Percentiles rank a stretch among this genome's conserved stretches.
phyloP scores from a whole-genome alignment of 2,888 invertebrate species.

The Endomychus coccineus region DNA sequence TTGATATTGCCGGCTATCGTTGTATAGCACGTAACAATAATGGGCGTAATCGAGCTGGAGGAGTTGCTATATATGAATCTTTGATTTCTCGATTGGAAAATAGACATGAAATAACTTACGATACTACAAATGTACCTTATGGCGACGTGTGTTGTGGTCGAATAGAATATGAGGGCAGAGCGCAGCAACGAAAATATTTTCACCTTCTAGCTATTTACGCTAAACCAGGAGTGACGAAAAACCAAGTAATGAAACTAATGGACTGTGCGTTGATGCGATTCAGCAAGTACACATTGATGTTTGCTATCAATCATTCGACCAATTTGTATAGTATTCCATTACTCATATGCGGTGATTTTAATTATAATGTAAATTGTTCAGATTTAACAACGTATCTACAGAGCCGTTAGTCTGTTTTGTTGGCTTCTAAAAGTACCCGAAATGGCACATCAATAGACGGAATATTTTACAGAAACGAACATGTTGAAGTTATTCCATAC shows the following conservation, averaged over 20 bases:
- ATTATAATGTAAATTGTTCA: conserved; percentile 1
- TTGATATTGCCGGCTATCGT: conserved; percentile 1
- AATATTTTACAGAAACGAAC: conserved; percentile 1
- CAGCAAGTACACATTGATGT: conserved; percentile 1
- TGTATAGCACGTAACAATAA: conserved; percentile 1
- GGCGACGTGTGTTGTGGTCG: conserved; percentile 1
- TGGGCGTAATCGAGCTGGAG: conserved; percentile 1
- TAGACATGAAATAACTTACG: conserved; percentile 1
- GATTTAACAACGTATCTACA: conserved; percentile 1
- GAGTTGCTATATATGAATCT: background rate
- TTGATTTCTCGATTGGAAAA: background rate
- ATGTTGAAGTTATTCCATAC: background rate
- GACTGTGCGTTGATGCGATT: conserved; percentile 1
- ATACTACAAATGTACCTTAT: background rate
- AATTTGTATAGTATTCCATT: background rate
- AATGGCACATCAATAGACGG: background rate
- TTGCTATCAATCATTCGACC: conserved; percentile 1
- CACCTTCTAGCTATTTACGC: conserved; percentile 1
- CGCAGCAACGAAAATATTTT: background rate
- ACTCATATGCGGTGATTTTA: background rate
- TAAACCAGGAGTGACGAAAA: background rate
- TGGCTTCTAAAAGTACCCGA: conserved; percentile 1
- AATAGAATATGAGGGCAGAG: conserved; percentile 1
- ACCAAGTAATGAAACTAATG: background rate
- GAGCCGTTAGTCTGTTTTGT: conserved; percentile 1